These are phyloP conservation scores for Tenthredo amoena DNA, from an alignment of 2,888 invertebrate genomes.

Conservation along the genomic window DNA sequence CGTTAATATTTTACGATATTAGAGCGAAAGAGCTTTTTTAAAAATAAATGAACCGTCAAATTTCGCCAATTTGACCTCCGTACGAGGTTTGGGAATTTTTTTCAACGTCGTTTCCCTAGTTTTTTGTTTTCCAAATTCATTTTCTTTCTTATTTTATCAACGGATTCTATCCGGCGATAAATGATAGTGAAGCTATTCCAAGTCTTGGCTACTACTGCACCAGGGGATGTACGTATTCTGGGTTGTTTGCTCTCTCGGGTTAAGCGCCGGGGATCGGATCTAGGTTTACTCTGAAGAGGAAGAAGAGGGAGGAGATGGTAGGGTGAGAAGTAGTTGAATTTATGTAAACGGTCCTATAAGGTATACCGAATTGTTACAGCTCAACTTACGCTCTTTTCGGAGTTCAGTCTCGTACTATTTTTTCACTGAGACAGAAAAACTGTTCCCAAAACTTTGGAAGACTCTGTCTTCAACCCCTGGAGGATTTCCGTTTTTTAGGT, in stretches of 20 bases:
- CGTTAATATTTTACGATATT: background rate
- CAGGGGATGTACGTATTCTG: conserved; percentile 1
- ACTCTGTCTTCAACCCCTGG: background rate
- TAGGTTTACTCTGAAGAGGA: conserved; percentile 22
- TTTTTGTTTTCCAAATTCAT: background rate
- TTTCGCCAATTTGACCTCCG: background rate
- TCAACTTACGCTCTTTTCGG: conserved; percentile 1
- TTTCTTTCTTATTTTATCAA: background rate
- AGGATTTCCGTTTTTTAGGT: background rate
- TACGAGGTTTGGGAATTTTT: no score
- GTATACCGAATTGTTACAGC: conserved; percentile 21
- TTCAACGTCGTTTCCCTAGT: no score
- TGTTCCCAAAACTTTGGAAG: background rate
- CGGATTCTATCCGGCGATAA: background rate
- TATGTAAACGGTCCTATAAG: conserved; percentile 40
- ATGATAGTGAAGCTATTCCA: background rate
- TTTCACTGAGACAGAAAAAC: background rate
- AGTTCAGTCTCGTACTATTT: background rate
- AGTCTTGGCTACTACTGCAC: background rate
- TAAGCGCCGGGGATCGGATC: conserved; percentile 38
- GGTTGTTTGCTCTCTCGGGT: conserved; percentile 19
- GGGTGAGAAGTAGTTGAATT: conserved; percentile 36
- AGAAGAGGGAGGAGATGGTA: background rate
- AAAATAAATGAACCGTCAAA: background rate
- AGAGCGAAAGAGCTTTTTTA: background rate